Evolutionary conservation across 2,888 invertebrate species (phyloP).

Genomic region (Leptinotarsa juncta): DNA sequence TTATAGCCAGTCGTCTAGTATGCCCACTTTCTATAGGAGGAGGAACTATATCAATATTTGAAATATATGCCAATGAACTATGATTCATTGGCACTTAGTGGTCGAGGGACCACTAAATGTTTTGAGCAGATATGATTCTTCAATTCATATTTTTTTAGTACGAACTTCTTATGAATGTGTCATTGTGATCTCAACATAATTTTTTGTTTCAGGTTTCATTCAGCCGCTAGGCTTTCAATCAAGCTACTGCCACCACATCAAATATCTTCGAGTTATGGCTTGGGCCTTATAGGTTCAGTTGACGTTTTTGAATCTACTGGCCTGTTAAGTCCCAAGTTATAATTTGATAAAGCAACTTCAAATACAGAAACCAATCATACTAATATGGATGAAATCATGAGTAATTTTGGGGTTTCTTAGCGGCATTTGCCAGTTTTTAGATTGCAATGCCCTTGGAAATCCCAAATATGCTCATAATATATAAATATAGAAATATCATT

Average conservation of each 20-base stretch:
- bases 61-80: no score
- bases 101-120: no score
- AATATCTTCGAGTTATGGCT: slow-evolving; percentile 57
- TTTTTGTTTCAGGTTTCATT: background rate
- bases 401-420: slow-evolving; percentile 85
- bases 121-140: no score
- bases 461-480: slow-evolving; percentile 73
- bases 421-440: slow-evolving; percentile 77
- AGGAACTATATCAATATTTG: no score
- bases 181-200: background rate
- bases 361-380: background rate
- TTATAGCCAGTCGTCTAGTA: no score
- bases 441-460: slow-evolving; percentile 88
- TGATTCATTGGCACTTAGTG: no score
- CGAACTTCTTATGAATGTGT: no score
- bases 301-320: slow-evolving; percentile 78
- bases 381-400: slow-evolving; percentile 56
- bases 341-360: slow-evolving; percentile 54
- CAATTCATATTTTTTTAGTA: no score
- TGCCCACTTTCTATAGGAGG: no score
- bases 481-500: background rate
- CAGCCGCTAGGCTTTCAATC: background rate
- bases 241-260: background rate
- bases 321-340: slow-evolving; percentile 89
- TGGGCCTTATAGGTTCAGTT: slow-evolving; percentile 82